Evolutionary conservation across 2,113 vertebrate species (phyloP).

Genomic region (Neodon shergylaensis): DNA sequence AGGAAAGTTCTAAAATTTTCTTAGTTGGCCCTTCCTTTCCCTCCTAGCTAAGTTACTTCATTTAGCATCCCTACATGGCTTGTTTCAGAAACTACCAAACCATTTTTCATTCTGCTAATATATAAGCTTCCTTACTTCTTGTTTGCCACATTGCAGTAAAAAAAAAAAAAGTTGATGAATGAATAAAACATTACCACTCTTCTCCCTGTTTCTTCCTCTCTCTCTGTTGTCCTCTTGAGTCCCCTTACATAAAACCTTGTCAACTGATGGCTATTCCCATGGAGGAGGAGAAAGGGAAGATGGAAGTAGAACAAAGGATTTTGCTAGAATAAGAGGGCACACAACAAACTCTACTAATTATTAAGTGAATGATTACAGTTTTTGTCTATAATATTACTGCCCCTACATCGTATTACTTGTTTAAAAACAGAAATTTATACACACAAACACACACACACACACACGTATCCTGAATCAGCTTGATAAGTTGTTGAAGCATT

Average conservation of each 20-base stretch:
- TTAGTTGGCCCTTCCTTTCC: not conserved
- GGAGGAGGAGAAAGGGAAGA: not conserved
- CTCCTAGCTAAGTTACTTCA: not conserved
- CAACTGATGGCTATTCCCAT: not conserved
- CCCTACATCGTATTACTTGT: not conserved
- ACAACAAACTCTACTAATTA: not conserved
- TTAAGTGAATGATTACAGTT: not conserved
- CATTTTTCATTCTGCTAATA: not conserved
- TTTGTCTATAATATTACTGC: not conserved
- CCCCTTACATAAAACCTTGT: not conserved
- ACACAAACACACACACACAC: not conserved
- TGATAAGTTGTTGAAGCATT: not conserved
- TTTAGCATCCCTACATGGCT: not conserved
- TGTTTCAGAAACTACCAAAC: not conserved
- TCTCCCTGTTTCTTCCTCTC: too few relatives aligned
- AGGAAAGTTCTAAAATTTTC: not conserved
- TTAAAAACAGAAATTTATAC: not conserved
- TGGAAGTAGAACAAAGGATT: not conserved
- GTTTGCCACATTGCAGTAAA: not conserved
- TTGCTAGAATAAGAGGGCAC: rapidly evolving
- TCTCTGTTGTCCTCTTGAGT: not conserved
- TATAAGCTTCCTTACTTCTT: too few relatives aligned
- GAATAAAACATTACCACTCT: not conserved
- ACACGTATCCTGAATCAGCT: not conserved
- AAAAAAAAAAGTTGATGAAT: not conserved